Base-by-base conservation (phyloP, 2,113 vertebrate species). In the Tetrao urogallus region DNA sequence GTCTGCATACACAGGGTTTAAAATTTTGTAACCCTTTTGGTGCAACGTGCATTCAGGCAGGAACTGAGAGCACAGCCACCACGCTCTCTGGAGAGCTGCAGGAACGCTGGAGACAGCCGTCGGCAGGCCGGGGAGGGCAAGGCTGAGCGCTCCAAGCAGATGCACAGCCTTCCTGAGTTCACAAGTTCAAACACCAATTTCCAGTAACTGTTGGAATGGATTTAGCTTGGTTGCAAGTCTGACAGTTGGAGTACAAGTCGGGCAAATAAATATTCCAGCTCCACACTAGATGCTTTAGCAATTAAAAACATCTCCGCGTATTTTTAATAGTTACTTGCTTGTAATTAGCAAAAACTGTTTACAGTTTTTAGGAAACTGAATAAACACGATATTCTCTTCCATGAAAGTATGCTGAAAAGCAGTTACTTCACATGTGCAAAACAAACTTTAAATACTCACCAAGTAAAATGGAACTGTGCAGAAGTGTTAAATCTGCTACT, bases 1-100 rank as follows among this genome's bases (percentile, higher is more conserved):
- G 98, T 98, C 98, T 98, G 97, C 97, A 97, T 95, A 96, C 91
- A 94, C 93, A 91, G 94, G 97, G 97, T 94, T 95, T 95, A 96
- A 95, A 96, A 88, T 92, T 95, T 90, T 94, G 97, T 97, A 98
- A 98, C 97, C 97, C 97, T 98, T 98, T 96, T 96, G 79, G 92
- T 89, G 95, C 95, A 95, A 93, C 56, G 48, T 21, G 58, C 64
- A 10, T 88, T 91, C 74, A 63, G 69, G 91, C 82, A 95, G 82
- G 92, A 87, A 94, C 69, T 73, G 11, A 9, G 69, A 69, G 66
- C 32, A 45, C 48, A 77, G 89, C 67, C 93, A 71, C 78, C 80
- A 63, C 38, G 32, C 56, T 82, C 93, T 81, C 91, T 40, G 72
- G 86, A 89, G 94, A 94, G 88, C 86, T 92, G 86, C 82, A 82